Evolutionary conservation across 2,888 invertebrate species (phyloP).

Genomic region (Dasysyrphus albostriatus): DNA sequence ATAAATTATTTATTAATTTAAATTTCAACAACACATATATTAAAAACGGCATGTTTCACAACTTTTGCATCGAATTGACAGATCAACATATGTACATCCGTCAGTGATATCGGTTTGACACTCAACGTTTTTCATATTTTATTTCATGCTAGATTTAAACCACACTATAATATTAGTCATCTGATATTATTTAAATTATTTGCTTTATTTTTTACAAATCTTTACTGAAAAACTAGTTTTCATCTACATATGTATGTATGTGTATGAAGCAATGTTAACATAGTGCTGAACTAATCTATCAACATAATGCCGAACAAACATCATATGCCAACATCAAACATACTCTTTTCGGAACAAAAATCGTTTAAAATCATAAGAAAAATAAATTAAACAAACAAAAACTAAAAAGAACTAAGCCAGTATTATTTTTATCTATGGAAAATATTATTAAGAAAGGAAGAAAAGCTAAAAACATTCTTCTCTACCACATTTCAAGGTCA

Average conservation of each 20-base stretch:
- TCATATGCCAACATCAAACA: slow-evolving; percentile 28
- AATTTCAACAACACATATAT: no score
- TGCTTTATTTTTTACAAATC: neutral
- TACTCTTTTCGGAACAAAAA: neutral
- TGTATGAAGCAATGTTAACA: slow-evolving; percentile 1
- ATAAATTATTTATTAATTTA: no score
- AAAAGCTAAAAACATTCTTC: neutral
- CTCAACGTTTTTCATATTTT: neutral
- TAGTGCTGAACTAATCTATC: slow-evolving; percentile 19
- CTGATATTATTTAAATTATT: neutral
- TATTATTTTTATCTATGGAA: slow-evolving; percentile 25
- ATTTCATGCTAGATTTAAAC: neutral
- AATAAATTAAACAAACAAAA: neutral
- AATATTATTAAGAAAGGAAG: neutral
- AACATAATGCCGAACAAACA: slow-evolving; percentile 20
- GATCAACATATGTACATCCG: neutral
- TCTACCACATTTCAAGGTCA: slow-evolving; percentile 33
- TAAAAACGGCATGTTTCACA: no score
- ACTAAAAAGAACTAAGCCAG: neutral
- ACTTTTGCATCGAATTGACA: neutral
- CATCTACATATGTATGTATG: no score
- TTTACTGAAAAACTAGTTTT: neutral
- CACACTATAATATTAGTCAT: neutral
- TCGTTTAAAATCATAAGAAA: slow-evolving; percentile 5
- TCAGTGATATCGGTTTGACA: neutral